Conservation (phyloP, 1,140 invertebrate species). For the Harlomillsia oculata region DNA sequence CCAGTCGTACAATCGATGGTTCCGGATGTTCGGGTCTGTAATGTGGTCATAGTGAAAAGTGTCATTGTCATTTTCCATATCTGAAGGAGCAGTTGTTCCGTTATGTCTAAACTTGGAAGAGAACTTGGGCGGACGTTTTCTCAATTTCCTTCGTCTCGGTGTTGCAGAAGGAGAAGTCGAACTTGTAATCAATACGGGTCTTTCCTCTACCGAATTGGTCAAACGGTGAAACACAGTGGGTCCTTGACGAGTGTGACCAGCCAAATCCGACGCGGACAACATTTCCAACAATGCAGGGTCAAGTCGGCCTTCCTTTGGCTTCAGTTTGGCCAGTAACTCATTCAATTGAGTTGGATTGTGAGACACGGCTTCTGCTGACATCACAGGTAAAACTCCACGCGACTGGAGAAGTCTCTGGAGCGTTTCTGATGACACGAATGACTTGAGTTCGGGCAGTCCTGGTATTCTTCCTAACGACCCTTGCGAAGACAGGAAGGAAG, state of each 20-base stretch:
- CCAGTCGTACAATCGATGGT: conserved; percentile 27
- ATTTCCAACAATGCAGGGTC: conserved; percentile 28
- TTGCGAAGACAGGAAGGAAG: conserved; percentile 1
- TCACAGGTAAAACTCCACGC: conserved; percentile 5
- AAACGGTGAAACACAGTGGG: not conserved
- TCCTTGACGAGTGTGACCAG: not conserved
- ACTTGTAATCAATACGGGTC: not conserved
- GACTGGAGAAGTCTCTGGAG: conserved; percentile 10
- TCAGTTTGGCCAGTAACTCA: conserved; percentile 24
- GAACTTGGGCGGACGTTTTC: conserved; percentile 11
- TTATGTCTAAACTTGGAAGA: conserved; percentile 22
- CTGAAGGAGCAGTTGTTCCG: not conserved
- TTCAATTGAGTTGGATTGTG: not conserved
- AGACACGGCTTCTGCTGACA: conserved; percentile 1
- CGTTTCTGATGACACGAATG: conserved; percentile 15
- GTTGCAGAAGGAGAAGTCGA: not conserved
- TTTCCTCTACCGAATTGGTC: not conserved
- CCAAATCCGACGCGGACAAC: conserved; percentile 5
- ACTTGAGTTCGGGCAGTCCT: conserved; percentile 15
- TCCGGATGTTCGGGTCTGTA: conserved; percentile 33
- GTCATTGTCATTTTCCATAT: not conserved
- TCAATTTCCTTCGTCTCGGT: not conserved
- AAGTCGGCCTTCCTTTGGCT: conserved; percentile 26
- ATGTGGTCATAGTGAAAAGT: conserved; percentile 5
- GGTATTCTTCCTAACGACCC: not conserved